Percentiles rank a stretch among this genome's conserved stretches.
Conservation (phyloP, 2,888 invertebrate species). For the Ophion obscuratus region DNA sequence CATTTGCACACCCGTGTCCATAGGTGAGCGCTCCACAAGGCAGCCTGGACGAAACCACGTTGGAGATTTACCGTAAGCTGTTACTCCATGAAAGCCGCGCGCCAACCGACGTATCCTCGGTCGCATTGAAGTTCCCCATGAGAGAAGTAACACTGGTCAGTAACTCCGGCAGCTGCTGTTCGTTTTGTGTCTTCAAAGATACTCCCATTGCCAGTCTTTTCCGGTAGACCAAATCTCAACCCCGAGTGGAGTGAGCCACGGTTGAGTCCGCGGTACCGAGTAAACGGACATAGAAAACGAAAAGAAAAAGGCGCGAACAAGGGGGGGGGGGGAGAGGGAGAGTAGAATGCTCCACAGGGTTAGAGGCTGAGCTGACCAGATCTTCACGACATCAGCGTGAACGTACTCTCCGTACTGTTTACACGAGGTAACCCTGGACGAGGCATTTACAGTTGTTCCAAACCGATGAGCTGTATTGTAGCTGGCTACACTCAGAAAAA, state of each 20-base stretch:
- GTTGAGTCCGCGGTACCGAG: constrained; percentile 30
- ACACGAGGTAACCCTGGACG: constrained; percentile 1
- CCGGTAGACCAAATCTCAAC: constrained; percentile 17
- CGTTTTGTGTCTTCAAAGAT: constrained; percentile 48
- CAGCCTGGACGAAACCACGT: constrained; percentile 54
- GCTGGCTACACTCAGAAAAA: constrained; percentile 24
- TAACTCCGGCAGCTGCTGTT: constrained; percentile 30
- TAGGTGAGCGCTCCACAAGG: constrained; percentile 43
- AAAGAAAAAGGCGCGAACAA: constrained; percentile 8
- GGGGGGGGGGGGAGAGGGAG: background rate
- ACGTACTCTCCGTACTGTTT: constrained; percentile 25
- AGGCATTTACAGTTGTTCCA: constrained; percentile 15
- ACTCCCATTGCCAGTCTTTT: constrained; percentile 30
- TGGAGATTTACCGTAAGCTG: constrained; percentile 66
- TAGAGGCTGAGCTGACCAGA: constrained; percentile 33
- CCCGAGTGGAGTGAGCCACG: constrained; percentile 19
- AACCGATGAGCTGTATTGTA: constrained; percentile 17
- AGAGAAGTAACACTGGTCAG: constrained; percentile 65
- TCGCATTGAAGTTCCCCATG: constrained; percentile 47
- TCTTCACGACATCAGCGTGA: constrained; percentile 48
- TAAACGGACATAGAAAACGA: constrained; percentile 24
- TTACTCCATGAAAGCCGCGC: constrained; percentile 70
- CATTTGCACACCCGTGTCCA: background rate
- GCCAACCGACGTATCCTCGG: constrained; percentile 57
- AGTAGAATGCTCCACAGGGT: constrained; percentile 22